Percentiles rank a stretch among this genome's conserved stretches.
Conservation (phyloP, 2,797 vertebrate species). For the Poeciliopsis paucimaculata region DNA sequence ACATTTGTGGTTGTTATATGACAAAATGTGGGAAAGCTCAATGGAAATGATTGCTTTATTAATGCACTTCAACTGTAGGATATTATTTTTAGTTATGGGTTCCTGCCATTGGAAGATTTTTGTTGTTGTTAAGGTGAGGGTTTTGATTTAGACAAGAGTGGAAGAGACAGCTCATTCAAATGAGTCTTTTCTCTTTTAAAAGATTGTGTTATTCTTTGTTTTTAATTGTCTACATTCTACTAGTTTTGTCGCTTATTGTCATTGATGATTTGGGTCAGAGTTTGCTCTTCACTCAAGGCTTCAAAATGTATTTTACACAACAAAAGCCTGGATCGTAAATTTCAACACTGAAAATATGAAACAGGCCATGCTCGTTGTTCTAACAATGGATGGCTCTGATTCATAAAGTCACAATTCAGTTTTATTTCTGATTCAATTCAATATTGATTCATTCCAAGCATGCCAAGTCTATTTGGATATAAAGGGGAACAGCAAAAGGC, state of each 20-base stretch:
- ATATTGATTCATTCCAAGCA: conserved; percentile 17
- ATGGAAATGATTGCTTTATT: background rate
- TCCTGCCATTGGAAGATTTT: background rate
- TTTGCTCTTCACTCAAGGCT: background rate
- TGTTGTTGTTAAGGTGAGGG: background rate
- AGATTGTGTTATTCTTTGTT: background rate
- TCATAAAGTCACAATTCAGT: conserved; percentile 14
- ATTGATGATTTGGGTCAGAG: background rate
- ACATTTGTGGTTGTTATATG: background rate
- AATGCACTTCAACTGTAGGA: background rate
- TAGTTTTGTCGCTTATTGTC: background rate
- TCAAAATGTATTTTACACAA: background rate
- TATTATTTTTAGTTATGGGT: background rate
- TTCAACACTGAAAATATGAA: background rate
- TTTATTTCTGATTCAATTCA: conserved; percentile 7
- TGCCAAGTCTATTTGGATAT: conserved; percentile 3
- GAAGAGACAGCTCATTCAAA: background rate
- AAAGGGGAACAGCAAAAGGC: background rate
- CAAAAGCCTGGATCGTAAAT: background rate
- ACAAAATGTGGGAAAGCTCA: background rate
- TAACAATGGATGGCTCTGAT: conserved; percentile 8
- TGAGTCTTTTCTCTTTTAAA: background rate
- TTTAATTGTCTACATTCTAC: background rate
- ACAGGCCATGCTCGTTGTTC: background rate
- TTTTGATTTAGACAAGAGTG: background rate